Percentiles rank a stretch among this genome's conserved stretches.
phyloP scores from a whole-genome alignment of 2,797 vertebrate genomes.

The Epinephelus malabaricus region DNA sequence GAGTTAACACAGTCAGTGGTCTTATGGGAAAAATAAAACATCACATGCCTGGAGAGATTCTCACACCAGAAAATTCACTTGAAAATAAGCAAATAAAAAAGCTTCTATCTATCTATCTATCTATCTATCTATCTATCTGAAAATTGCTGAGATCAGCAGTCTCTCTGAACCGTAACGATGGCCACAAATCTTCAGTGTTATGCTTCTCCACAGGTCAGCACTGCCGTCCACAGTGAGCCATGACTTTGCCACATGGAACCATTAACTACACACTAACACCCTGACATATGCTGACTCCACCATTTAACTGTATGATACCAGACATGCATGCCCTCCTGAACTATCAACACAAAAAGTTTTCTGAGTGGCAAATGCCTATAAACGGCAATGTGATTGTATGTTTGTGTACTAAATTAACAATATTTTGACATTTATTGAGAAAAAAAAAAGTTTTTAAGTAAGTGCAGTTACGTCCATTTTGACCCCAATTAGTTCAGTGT shows the following conservation, averaged over 20 bases:
- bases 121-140: constrained; percentile 19
- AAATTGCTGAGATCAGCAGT: constrained; percentile 57
- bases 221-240: constrained; percentile 50
- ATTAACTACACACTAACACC: constrained; percentile 40
- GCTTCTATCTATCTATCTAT: constrained; percentile 15
- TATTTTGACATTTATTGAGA: no score
- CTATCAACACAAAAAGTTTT: constrained; percentile 21
- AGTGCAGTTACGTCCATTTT: no score
- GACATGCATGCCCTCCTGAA: not conserved
- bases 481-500: no score
- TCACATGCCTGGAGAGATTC: not conserved
- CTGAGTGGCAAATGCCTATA: not conserved
- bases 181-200: constrained; percentile 46
- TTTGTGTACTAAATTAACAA: not conserved
- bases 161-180: constrained; percentile 36
- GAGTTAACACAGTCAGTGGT: not conserved
- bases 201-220: constrained; percentile 52
- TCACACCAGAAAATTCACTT: not conserved
- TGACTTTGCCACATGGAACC: constrained; percentile 43
- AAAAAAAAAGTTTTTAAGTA: no score
- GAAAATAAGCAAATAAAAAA: not conserved
- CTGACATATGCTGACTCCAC: constrained; percentile 41
- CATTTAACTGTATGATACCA: constrained; percentile 5
- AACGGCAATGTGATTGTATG: not conserved
- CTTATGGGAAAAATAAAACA: not conserved